A percentile compares a stretch with the other conserved stretches of the same genome.
Conservation (phyloP, 1,140 invertebrate genomes). For the Holotrichia oblita region DNA sequence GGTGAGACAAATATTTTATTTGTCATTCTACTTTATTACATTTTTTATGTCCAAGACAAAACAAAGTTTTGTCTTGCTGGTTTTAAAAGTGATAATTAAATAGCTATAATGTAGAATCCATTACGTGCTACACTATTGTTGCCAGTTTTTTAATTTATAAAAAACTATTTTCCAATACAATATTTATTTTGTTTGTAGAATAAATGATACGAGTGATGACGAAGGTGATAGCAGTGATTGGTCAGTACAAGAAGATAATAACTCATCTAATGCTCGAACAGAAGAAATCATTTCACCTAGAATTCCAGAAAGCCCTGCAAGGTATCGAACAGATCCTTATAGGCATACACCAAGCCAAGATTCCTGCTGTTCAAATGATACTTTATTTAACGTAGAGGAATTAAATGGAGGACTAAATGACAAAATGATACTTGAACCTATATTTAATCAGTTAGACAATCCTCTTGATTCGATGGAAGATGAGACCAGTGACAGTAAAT, state of each 20-base stretch:
- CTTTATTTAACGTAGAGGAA: constrained; percentile 69
- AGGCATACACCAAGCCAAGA: constrained; percentile 68
- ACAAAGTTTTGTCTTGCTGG: too few species aligned
- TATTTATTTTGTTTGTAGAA: constrained; percentile 43
- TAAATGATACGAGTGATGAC: constrained; percentile 43
- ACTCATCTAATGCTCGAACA: constrained; percentile 36
- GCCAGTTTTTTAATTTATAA: neutral
- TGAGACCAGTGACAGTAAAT: constrained; percentile 33
- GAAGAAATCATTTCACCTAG: constrained; percentile 51
- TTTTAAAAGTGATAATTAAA: too few species aligned
- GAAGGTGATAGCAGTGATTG: constrained; percentile 55
- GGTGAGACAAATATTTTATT: neutral
- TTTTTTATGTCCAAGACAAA: too few species aligned
- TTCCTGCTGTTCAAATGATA: constrained; percentile 71
- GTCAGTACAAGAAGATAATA: constrained; percentile 46
- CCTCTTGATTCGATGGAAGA: constrained; percentile 14
- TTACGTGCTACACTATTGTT: too few species aligned
- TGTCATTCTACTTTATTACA: too few species aligned
- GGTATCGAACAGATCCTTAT: constrained; percentile 49
- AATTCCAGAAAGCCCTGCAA: constrained; percentile 51
- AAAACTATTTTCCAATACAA: neutral
- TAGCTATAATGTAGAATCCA: too few species aligned
- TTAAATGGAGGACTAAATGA: constrained; percentile 43
- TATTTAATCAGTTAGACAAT: constrained; percentile 14
- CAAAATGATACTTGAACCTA: constrained; percentile 39